phyloP scores from a whole-genome alignment of 2,888 invertebrate genomes.

The Melinaea menophilus region DNA sequence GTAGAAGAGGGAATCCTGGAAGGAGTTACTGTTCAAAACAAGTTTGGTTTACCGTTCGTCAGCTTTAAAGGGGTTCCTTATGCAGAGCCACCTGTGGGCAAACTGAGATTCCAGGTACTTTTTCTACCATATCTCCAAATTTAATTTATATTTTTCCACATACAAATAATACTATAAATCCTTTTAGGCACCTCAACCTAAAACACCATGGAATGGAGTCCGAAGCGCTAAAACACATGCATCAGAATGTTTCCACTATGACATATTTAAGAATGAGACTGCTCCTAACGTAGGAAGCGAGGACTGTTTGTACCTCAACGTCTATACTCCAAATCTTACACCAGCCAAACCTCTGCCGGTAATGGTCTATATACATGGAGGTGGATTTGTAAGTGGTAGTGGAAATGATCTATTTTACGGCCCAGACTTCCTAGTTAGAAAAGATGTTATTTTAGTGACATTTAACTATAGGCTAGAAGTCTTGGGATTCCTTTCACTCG shows the following conservation, averaged over 20 bases:
- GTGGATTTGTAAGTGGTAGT: conserved; percentile 51
- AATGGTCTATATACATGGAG: conserved; percentile 56
- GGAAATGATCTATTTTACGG: conserved; percentile 56
- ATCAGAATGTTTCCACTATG: conserved; percentile 24
- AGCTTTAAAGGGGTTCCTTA: conserved; percentile 62
- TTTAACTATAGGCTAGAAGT: conserved; percentile 61
- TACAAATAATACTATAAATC: no score
- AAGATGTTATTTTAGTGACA: conserved; percentile 58
- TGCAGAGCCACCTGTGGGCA: conserved; percentile 51
- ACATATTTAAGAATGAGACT: conserved; percentile 8
- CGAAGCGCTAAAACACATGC: conserved; percentile 44
- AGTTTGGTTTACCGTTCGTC: conserved; percentile 43
- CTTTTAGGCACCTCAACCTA: conserved; percentile 44
- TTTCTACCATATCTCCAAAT: conserved; percentile 19
- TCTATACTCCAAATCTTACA: no score
- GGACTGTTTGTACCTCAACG: no score
- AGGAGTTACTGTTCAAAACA: conserved; percentile 44
- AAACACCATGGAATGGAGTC: conserved; percentile 46
- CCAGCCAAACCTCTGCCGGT: conserved; percentile 37
- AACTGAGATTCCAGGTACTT: conserved; percentile 53
- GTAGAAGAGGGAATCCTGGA: conserved; percentile 47
- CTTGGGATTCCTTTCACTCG: conserved; percentile 58
- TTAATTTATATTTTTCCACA: no score
- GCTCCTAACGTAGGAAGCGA: conserved; percentile 9
- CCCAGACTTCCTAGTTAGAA: conserved; percentile 56